A percentile compares a stretch with the other conserved stretches of the same genome.
Evolutionary conservation across 2,113 vertebrate species (phyloP).

Genomic region (Nycticorax nycticorax): DNA sequence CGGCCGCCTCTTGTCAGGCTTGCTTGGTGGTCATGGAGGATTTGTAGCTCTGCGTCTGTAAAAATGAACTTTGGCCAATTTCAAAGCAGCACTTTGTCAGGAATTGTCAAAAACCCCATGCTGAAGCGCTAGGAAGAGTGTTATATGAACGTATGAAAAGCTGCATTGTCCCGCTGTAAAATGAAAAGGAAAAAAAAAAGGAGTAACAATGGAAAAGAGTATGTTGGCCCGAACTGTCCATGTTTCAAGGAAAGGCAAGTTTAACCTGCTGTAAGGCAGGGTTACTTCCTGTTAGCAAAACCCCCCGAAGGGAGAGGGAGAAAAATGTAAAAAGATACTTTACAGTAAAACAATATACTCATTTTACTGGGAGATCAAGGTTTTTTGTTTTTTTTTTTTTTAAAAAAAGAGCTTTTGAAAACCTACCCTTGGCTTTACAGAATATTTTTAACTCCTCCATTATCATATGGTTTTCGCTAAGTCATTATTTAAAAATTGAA

Average conservation of each 20-base stretch:
- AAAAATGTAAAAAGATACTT: slow-evolving; percentile 46
- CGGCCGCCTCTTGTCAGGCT: neutral
- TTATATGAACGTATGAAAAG: neutral
- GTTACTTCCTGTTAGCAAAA: slow-evolving; percentile 61
- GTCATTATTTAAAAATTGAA: neutral
- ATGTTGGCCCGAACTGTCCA: neutral
- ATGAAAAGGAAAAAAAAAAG: neutral
- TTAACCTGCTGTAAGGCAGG: slow-evolving; percentile 51
- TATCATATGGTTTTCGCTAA: slow-evolving; percentile 15
- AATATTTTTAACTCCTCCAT: neutral
- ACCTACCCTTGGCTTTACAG: neutral
- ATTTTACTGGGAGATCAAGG: slow-evolving; percentile 39
- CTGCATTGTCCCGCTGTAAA: slow-evolving; percentile 3
- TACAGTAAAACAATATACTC: slow-evolving; percentile 57
- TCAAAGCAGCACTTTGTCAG: neutral
- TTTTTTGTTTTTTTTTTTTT: neutral
- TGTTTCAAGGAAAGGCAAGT: slow-evolving; percentile 21
- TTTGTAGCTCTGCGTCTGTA: neutral
- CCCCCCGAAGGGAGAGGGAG: slow-evolving; percentile 45
- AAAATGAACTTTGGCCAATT: neutral
- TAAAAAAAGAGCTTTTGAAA: slow-evolving; percentile 4
- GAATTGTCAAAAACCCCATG: neutral
- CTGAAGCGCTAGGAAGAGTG: neutral
- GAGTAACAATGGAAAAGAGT: neutral
- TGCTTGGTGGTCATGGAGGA: neutral